Evolutionary conservation across 2,113 vertebrate species (phyloP).

Genomic region (Sylvia atricapilla): DNA sequence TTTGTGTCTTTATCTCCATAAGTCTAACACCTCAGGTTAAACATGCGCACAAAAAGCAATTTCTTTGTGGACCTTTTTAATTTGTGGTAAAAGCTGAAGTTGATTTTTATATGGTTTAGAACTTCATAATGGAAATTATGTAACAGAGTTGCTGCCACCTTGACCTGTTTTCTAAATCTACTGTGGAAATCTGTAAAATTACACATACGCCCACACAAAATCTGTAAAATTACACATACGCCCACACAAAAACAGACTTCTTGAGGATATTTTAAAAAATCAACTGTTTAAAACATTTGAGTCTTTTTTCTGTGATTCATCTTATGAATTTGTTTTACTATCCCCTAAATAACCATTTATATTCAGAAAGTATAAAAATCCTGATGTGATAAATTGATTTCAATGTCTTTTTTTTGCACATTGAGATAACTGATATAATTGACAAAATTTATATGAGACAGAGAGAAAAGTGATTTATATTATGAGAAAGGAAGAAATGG

Average conservation of each 20-base stretch:
- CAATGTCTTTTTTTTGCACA: neutral
- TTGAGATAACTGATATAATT: neutral
- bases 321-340: neutral
- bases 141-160: neutral
- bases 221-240: neutral
- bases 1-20: neutral
- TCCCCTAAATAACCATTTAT: neutral
- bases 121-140: neutral
- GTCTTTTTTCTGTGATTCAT: neutral
- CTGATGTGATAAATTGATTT: neutral
- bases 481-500: neutral
- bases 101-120: neutral
- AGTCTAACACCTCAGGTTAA: neutral
- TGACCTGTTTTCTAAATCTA: neutral
- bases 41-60: fast-evolving
- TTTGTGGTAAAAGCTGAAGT: neutral
- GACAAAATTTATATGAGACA: neutral
- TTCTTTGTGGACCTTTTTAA: neutral
- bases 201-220: neutral
- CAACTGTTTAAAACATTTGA: neutral
- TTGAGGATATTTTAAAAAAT: neutral
- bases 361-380: neutral
- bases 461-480: neutral
- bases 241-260: neutral
- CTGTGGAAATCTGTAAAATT: neutral